Percentiles rank a stretch among this genome's conserved stretches.
phyloP scores from a whole-genome alignment of 2,797 vertebrate genomes.

The Lemur catta region DNA sequence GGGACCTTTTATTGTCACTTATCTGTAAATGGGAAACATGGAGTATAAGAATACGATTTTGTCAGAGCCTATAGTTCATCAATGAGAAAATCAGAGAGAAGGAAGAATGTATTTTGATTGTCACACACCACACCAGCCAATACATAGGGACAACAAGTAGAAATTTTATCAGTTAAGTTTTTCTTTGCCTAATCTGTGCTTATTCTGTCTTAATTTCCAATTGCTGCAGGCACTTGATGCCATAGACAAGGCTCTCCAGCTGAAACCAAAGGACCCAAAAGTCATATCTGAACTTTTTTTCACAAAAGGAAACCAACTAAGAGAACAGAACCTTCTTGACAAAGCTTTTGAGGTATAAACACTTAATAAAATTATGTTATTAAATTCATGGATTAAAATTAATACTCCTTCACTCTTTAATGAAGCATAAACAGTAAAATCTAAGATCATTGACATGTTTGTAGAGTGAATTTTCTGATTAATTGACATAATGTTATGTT shows the following conservation, averaged over 20 bases:
- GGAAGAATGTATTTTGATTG: background rate
- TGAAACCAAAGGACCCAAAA: slow-evolving; percentile 90
- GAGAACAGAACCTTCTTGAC: slow-evolving; percentile 95
- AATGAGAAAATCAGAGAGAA: background rate
- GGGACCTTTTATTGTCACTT: background rate
- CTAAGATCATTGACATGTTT: background rate
- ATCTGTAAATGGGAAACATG: background rate
- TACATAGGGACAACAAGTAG: background rate
- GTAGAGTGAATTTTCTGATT: background rate
- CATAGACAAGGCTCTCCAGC: slow-evolving; percentile 91
- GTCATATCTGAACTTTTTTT: slow-evolving; percentile 95
- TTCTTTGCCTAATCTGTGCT: background rate
- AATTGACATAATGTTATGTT: background rate
- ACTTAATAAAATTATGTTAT: background rate
- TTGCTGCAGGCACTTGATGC: slow-evolving; percentile 90
- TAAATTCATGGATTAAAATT: background rate
- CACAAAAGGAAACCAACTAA: slow-evolving; percentile 96
- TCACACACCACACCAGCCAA: background rate
- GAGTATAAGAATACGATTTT: background rate
- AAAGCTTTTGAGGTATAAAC: slow-evolving; percentile 91
- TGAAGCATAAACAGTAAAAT: background rate
- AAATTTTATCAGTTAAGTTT: background rate
- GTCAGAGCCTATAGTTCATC: background rate
- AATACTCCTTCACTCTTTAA: background rate
- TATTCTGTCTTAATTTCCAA: background rate